Conservation (phyloP, 2,113 vertebrate genomes). For the Nettapus auritus region DNA sequence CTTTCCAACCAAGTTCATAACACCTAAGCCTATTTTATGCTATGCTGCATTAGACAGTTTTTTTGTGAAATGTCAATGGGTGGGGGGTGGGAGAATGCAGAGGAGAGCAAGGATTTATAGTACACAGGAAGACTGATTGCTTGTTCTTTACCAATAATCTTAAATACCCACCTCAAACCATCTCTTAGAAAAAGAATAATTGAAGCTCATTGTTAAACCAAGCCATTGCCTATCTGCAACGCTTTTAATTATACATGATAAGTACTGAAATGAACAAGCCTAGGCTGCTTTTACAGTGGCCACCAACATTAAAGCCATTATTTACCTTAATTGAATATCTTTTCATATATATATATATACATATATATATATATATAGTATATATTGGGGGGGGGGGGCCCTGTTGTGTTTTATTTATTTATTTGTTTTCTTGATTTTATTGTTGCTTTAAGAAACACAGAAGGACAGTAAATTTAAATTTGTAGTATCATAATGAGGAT, state of each 20-base stretch:
- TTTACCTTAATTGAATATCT: background rate
- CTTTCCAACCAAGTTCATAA: background rate
- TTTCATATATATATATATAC: background rate
- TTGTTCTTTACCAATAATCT: background rate
- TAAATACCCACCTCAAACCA: background rate
- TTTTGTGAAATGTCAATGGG: background rate
- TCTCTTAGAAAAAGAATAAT: background rate
- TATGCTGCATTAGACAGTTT: constrained; percentile 2
- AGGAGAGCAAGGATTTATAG: background rate
- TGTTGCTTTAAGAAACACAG: background rate
- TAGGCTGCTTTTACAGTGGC: background rate
- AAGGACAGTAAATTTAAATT: background rate
- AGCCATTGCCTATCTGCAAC: background rate
- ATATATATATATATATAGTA: too few species aligned
- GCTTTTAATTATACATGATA: background rate
- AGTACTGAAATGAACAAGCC: background rate
- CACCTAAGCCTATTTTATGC: background rate
- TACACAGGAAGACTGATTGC: background rate
- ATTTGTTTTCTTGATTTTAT: background rate
- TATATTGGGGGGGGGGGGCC: too few species aligned
- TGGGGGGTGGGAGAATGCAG: background rate
- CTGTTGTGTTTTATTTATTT: too few species aligned
- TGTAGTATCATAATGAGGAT: background rate
- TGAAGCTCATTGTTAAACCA: background rate
- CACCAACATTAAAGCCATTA: background rate